phyloP scores from a whole-genome alignment of 2,888 invertebrate species.

The Hetaerina titia region DNA sequence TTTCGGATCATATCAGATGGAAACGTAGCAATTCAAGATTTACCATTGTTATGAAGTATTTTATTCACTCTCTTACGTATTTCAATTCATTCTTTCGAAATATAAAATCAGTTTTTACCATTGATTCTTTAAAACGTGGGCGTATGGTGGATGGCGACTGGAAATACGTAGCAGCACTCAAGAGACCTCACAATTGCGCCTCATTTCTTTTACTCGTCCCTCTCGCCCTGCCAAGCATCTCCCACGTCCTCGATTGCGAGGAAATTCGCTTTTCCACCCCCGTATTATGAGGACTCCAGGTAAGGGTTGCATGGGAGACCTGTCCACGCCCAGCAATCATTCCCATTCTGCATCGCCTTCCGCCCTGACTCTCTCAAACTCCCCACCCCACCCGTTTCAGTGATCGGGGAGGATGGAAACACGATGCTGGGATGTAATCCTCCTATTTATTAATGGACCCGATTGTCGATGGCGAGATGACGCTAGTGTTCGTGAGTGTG shows the following conservation, averaged over 20 bases:
- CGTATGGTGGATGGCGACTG: no score
- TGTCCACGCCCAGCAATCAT: not conserved
- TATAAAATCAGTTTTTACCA: no score
- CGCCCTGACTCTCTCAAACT: not conserved
- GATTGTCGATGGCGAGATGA: not conserved
- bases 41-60: no score
- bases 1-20: no score
- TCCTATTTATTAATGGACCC: slow-evolving; percentile 60
- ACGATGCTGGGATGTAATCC: slow-evolving; percentile 38
- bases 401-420: not conserved
- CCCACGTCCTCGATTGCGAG: not conserved
- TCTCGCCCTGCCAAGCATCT: no score
- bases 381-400: not conserved
- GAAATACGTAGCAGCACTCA: no score
- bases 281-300: not conserved
- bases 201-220: no score
- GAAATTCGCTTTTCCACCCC: slow-evolving; percentile 8
- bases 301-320: slow-evolving; percentile 4
- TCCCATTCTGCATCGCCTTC: not conserved
- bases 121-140: no score
- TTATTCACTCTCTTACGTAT: no score
- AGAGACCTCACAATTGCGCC: no score
- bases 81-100: no score
- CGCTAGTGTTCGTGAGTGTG: not conserved
- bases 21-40: no score